Conservation (phyloP, 37 sponge, comb jelly and placozoan species). For the Diacarnus erythraeanus region DNA sequence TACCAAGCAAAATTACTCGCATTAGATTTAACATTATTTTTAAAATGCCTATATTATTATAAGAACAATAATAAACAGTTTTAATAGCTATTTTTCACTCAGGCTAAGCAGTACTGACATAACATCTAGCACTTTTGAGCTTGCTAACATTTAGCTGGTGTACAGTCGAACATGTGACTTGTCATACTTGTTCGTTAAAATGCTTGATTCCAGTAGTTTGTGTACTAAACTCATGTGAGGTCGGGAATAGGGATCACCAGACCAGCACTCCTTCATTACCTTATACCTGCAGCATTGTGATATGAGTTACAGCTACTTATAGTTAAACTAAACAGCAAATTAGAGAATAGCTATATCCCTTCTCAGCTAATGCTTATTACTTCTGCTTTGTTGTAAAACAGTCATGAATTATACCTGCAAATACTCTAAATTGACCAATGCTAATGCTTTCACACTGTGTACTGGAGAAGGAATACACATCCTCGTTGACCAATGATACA, state of each 20-base stretch:
- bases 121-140: not conserved
- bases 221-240: slow-evolving; percentile 29
- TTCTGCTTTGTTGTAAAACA: too few species aligned
- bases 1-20: too few species aligned
- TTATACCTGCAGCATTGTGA: slow-evolving; percentile 55
- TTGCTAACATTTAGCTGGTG: not conserved
- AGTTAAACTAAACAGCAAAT: too few species aligned
- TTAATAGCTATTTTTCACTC: too few species aligned
- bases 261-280: slow-evolving; percentile 58
- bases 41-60: not conserved
- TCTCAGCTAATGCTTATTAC: too few species aligned
- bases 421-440: too few species aligned
- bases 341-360: too few species aligned
- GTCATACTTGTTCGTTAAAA: slow-evolving; percentile 37
- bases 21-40: not conserved
- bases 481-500: too few species aligned
- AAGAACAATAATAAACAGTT: not conserved
- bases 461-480: too few species aligned
- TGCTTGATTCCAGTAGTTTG: slow-evolving; percentile 48
- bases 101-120: not conserved
- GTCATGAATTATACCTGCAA: too few species aligned
- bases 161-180: not conserved
- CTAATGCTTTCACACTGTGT: too few species aligned
- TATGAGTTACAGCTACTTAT: too few species aligned
- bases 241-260: slow-evolving; percentile 19